Evolutionary conservation across 1,140 invertebrate genomes (phyloP), one percentile per base, ranked within the genome.

Genomic region (Cyclina sinensis): DNA sequence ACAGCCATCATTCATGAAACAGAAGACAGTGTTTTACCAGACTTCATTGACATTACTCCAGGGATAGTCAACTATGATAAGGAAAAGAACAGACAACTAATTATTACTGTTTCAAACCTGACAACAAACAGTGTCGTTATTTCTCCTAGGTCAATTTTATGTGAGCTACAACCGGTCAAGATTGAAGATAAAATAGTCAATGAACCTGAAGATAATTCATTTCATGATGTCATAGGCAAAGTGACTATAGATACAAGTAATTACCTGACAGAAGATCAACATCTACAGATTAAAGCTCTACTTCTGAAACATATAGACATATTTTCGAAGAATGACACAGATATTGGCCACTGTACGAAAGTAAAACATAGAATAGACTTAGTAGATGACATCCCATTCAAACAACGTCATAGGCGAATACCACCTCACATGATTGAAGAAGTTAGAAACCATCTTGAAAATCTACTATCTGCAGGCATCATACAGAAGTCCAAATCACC

Each of bases 91-190:
- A 46, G 7, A 18, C 18, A 43, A 65, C 9, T 87, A 5, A 21
- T 51, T 18, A 76, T 83, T 62, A 62, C 32, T 35, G 54, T 87
- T n/a, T 82, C 88, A 11, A 88, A 90, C 62, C 14, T 80, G 11
- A 80, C 88, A 3, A 82, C 79, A 21, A 79, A 48, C 14, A 80
- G 78, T 37, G 57, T 90, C 0, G 27, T 39, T 11, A 81, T 91
- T 62, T 21, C 82, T 21, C 84, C 88, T n/a, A 82, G 51, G 73
- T 43, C 79, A 18, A 59, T 88, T n/a, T n/a, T 89, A 18, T 90
- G 88, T 88, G 88, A 91, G 24, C 2, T 90, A 0, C 85, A 90
- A 43, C 88, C 81, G 37, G 89, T 91, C 4, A 62, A 21, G 37
- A 65, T 86, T n/a, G 62, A 62, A 37, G 12, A 62, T 11, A n/a